phyloP scores from a whole-genome alignment of 2,797 vertebrate species.

The Thalassophryne amazonica region DNA sequence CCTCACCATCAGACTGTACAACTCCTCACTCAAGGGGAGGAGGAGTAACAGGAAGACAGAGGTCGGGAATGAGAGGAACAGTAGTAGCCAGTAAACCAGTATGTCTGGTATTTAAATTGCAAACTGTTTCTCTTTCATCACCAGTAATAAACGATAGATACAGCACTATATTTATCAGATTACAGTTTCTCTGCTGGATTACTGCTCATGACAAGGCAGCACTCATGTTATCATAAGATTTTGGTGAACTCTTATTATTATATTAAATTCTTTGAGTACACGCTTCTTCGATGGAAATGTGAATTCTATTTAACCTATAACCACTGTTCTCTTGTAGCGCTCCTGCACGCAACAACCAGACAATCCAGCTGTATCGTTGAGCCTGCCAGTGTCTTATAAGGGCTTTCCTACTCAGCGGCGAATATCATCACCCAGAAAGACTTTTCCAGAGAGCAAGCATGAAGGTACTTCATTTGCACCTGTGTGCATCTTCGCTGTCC shows the following conservation, averaged over 20 bases:
- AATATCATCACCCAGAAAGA: constrained; percentile 74
- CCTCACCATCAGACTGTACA: too few species aligned
- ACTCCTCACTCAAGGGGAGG: too few species aligned
- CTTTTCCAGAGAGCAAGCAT: constrained; percentile 91
- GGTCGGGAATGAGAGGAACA: too few species aligned
- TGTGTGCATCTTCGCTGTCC: constrained; percentile 6
- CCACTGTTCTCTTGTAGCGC: constrained; percentile 38
- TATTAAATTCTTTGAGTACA: too few species aligned
- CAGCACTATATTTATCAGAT: too few species aligned
- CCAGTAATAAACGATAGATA: too few species aligned
- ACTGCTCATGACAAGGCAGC: not conserved
- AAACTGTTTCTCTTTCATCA: too few species aligned
- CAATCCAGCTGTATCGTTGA: constrained; percentile 61
- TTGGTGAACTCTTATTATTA: too few species aligned
- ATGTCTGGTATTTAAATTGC: too few species aligned
- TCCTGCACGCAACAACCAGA: constrained; percentile 4
- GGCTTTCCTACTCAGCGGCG: constrained; percentile 81
- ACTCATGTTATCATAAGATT: too few species aligned
- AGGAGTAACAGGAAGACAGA: too few species aligned
- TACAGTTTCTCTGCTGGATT: not conserved
- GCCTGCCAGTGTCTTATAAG: constrained; percentile 80
- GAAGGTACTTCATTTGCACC: constrained; percentile 75
- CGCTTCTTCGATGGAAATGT: not conserved
- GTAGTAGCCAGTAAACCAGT: too few species aligned
- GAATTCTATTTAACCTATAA: not conserved